Percentiles rank a stretch among this genome's conserved stretches.
Evolutionary conservation across 2,888 invertebrate genomes (phyloP).

Genomic region (Clunio marinus): DNA sequence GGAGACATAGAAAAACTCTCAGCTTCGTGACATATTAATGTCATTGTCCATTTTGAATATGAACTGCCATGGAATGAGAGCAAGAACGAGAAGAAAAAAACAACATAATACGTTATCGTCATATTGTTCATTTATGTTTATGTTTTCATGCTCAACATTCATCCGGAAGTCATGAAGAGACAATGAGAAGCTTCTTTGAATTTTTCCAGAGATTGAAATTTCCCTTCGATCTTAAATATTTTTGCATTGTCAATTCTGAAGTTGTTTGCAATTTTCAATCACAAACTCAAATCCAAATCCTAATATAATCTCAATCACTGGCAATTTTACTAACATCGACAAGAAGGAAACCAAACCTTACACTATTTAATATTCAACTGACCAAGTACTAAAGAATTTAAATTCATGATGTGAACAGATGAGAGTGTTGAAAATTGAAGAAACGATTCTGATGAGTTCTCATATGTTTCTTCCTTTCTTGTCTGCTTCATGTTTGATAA

Average conservation of each 20-base stretch:
- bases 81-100: too few species aligned
- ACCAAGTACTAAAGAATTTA: neutral
- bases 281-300: too few species aligned
- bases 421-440: neutral
- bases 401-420: conserved; percentile 7
- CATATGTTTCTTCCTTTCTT: neutral
- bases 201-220: too few species aligned
- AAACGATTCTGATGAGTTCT: neutral
- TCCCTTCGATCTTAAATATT: too few species aligned
- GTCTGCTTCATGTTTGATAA: neutral
- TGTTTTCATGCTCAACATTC: neutral
- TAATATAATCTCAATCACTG: too few species aligned
- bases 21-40: conserved; percentile 2
- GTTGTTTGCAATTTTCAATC: too few species aligned
- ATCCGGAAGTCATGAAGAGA: neutral
- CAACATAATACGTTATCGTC: too few species aligned
- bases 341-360: too few species aligned
- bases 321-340: too few species aligned
- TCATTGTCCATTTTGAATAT: neutral
- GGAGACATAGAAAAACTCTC: neutral
- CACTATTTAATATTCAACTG: neutral
- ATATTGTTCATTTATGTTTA: too few species aligned
- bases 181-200: neutral
- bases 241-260: too few species aligned
- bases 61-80: too few species aligned